phyloP scores from a whole-genome alignment of 2,888 invertebrate species.

The Andrena flavipes region DNA sequence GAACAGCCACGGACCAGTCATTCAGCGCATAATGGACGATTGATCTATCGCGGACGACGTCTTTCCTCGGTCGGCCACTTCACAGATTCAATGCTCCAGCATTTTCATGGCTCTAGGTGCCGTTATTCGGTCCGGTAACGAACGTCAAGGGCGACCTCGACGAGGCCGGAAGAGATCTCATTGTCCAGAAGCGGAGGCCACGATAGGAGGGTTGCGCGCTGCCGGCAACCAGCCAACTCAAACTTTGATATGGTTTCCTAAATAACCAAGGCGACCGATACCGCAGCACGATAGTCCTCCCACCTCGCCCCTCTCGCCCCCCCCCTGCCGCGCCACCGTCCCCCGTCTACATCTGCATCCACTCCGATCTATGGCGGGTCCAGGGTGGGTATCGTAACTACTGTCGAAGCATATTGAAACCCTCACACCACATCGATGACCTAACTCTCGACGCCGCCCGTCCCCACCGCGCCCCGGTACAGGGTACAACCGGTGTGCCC shows the following conservation, averaged over 20 bases:
- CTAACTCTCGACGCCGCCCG: slow-evolving; percentile 57
- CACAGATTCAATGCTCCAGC: slow-evolving; percentile 52
- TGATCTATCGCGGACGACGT: slow-evolving; percentile 49
- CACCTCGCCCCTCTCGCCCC: slow-evolving; percentile 38
- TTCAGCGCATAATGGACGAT: slow-evolving; percentile 27
- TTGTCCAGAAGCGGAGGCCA: slow-evolving; percentile 75
- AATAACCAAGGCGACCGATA: slow-evolving; percentile 83
- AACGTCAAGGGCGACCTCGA: slow-evolving; percentile 73
- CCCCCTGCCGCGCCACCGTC: slow-evolving; percentile 16
- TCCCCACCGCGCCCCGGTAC: slow-evolving; percentile 44
- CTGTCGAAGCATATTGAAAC: slow-evolving; percentile 81
- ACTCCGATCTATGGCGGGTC: slow-evolving; percentile 71
- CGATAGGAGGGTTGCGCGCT: slow-evolving; percentile 68
- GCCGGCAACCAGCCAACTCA: slow-evolving; percentile 78
- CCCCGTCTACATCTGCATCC: slow-evolving; percentile 51
- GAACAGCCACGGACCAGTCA: slow-evolving; percentile 18
- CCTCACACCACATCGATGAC: slow-evolving; percentile 71
- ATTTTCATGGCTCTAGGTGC: slow-evolving; percentile 64
- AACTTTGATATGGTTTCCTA: slow-evolving; percentile 83
- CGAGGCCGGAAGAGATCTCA: slow-evolving; percentile 75
- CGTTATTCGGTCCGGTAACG: slow-evolving; percentile 73
- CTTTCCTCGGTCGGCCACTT: slow-evolving; percentile 60
- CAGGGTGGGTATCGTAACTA: slow-evolving; percentile 80
- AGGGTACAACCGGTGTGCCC: slow-evolving; percentile 59
- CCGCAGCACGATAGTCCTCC: slow-evolving; percentile 76